Conservation (phyloP, 2,888 invertebrate species). For the Xanthorhoe spadicearia region DNA sequence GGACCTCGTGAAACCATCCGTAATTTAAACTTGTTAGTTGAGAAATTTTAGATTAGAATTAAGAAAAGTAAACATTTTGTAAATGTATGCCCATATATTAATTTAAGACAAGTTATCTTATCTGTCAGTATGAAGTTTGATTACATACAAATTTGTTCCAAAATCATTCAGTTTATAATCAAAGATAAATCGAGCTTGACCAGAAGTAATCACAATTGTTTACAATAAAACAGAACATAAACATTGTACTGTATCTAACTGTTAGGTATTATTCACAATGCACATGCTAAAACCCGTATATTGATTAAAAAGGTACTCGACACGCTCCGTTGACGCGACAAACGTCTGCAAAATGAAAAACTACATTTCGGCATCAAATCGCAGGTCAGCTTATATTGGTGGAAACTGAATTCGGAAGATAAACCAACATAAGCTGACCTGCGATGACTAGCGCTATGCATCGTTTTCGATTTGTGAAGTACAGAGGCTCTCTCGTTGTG, state of each 20-base stretch:
- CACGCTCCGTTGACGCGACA: conserved; percentile 19
- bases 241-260: not conserved
- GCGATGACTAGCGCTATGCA: no score
- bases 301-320: conserved; percentile 8
- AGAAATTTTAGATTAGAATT: no score
- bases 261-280: not conserved
- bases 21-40: not conserved
- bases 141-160: not conserved
- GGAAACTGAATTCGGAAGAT: no score
- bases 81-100: no score
- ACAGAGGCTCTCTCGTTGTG: not conserved
- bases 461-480: no score
- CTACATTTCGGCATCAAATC: no score
- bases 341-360: no score
- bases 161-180: not conserved
- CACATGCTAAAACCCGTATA: conserved; percentile 9
- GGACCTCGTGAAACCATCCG: not conserved
- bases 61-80: no score
- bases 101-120: no score
- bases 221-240: not conserved
- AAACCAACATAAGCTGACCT: no score
- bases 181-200: not conserved
- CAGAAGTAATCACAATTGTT: not conserved
- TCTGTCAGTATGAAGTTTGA: no score
- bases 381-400: no score